Base-by-base conservation (phyloP, 2,113 vertebrate species). In the Corvus cornix region DNA sequence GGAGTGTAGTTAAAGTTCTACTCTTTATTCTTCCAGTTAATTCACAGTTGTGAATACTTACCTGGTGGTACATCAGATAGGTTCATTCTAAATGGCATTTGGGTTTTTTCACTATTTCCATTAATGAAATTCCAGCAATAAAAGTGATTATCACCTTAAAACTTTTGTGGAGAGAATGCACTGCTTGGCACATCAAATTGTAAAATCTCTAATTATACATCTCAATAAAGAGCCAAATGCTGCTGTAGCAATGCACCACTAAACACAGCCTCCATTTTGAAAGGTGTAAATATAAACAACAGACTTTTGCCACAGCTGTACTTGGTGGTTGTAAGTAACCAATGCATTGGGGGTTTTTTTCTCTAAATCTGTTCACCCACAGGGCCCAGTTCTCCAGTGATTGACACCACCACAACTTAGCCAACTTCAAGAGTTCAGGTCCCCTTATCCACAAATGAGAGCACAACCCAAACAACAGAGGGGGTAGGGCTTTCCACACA, bases 271-370 rank as follows among this genome's bases (percentile, higher is more conserved):
- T 94, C 84, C 49, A 84, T 60, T 92, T 51, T 69, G 73, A 89
- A 94, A 89, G 58, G 76, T 72, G 62, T 78, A 94, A 82, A 96
- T 53, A 87, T 51, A 94, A 96, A 90, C 62, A 92, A 85, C 88
- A 94, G 82, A 77, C 56, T 93, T 90, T 27, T 75, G 52, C 68
- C 80, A 70, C 72, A 86, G 79, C 60, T 89, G 73, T 51, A 94
- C 9, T 60, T 31, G 8, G 19, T 84, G 59, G 90, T 60, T 3
- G 0, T 56, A 81, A 87, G 44, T 53, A 80, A 89, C 58, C 49
- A 72, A 13, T 19, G 20, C 0, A 0, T 6, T n/a, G 16, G n/a
- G 8, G 2, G 20, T 67, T 26, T 48, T 72, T 27, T 26, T 16
- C 53, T 59, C 62, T 46, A 62, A 49, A 78, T 78, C 68, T 76